phyloP scores from a whole-genome alignment of 2,888 invertebrate species.

The Drosophila eohydei region DNA sequence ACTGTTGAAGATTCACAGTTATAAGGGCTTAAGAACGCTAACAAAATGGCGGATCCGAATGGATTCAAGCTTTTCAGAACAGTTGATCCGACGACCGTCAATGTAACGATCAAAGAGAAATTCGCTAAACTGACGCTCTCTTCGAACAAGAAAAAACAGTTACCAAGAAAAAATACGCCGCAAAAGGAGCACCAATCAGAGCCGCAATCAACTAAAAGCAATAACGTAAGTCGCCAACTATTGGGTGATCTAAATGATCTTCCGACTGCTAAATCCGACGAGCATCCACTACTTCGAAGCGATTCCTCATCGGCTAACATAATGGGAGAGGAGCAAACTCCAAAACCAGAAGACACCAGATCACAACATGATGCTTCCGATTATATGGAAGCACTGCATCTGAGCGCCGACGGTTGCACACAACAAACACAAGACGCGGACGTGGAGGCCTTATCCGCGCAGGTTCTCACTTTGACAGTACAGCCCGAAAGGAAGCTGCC shows the following conservation, averaged over 20 bases:
- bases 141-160: conserved; percentile 62
- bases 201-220: conserved; percentile 5
- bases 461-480: conserved; percentile 68
- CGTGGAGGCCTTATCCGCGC: conserved; percentile 65
- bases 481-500: conserved; percentile 25
- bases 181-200: conserved; percentile 2
- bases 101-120: conserved; percentile 78
- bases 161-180: conserved; percentile 3
- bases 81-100: conserved; percentile 81
- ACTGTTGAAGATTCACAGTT: conserved; percentile 51
- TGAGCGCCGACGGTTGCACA: conserved; percentile 64
- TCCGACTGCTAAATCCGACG: conserved; percentile 5
- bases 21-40: conserved; percentile 6
- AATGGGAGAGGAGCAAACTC: conserved; percentile 16
- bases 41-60: conserved; percentile 70
- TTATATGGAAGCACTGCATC: conserved; percentile 77
- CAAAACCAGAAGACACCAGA: conserved; percentile 8
- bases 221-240: conserved; percentile 70
- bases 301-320: conserved; percentile 18
- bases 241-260: conserved; percentile 53
- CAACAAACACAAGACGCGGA: conserved; percentile 37
- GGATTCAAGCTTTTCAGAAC: conserved; percentile 78
- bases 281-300: conserved; percentile 62
- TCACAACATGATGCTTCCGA: conserved; percentile 42
- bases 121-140: conserved; percentile 84